These are phyloP conservation scores for Oreochromis tanganicae DNA, from an alignment of 2,113 vertebrate genomes.

Conservation along the genomic window DNA sequence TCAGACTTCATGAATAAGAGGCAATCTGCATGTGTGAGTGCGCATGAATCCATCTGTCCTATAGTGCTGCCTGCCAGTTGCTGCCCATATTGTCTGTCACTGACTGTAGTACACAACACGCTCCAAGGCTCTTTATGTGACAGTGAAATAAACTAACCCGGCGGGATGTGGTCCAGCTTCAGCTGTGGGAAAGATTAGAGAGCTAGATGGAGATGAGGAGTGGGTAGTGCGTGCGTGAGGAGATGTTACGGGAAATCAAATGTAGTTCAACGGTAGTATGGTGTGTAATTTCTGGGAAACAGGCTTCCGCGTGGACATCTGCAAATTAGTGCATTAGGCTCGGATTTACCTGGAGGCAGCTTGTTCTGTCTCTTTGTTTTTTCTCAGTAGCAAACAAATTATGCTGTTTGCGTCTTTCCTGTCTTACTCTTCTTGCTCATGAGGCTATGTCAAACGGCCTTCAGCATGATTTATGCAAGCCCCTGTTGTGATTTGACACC, in stretches of 20 bases:
- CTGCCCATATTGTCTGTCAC: slow-evolving; percentile 42
- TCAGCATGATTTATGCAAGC: not conserved
- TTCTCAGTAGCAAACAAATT: slow-evolving; percentile 17
- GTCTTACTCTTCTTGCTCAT: not conserved
- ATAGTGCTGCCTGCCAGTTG: slow-evolving; percentile 30
- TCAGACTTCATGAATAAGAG: slow-evolving; percentile 1
- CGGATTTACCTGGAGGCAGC: slow-evolving; percentile 14
- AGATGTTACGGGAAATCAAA: slow-evolving; percentile 40
- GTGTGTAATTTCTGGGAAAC: slow-evolving; percentile 43
- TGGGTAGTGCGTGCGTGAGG: not conserved
- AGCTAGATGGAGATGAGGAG: slow-evolving; percentile 22
- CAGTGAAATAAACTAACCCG: slow-evolving; percentile 35
- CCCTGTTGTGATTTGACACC: not conserved
- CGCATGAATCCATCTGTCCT: slow-evolving; percentile 31
- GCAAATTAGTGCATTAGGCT: slow-evolving; percentile 6
- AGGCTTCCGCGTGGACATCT: not conserved
- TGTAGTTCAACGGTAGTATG: not conserved
- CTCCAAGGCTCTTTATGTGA: slow-evolving; percentile 31
- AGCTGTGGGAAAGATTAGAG: slow-evolving; percentile 38
- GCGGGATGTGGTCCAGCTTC: slow-evolving; percentile 34
- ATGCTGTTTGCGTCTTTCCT: not conserved
- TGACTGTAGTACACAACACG: slow-evolving; percentile 31
- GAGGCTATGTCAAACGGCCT: not conserved
- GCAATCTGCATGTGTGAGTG: not conserved
- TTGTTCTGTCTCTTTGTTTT: slow-evolving; percentile 1